Percentiles rank a stretch among this genome's conserved stretches.
These are phyloP conservation scores for Oenanthe melanoleuca DNA, from an alignment of 2,113 vertebrate species.

Conservation along the genomic window DNA sequence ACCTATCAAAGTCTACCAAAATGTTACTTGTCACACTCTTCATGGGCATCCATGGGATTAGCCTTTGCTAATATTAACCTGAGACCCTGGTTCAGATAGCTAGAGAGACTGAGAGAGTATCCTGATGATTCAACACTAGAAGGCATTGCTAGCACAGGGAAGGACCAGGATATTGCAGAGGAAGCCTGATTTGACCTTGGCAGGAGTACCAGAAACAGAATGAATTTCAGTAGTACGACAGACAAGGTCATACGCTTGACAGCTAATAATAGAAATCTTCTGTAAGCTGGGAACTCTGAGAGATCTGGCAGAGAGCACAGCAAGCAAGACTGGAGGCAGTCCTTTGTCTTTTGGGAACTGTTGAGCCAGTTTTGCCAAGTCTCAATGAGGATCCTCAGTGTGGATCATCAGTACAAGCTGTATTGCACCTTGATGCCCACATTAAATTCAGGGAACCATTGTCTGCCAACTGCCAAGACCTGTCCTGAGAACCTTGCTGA, in stretches of 20 bases:
- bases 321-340: background rate
- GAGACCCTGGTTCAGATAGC: background rate
- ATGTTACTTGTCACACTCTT: background rate
- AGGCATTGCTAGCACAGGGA: background rate
- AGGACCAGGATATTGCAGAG: background rate
- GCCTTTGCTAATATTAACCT: background rate
- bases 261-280: conserved; percentile 38
- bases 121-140: conserved; percentile 12
- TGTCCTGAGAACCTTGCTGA: background rate
- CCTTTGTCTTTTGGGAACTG: background rate
- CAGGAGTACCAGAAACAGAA: conserved; percentile 19
- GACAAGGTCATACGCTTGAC: conserved; percentile 38
- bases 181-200: conserved; percentile 46
- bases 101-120: background rate
- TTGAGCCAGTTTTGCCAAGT: background rate
- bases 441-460: background rate
- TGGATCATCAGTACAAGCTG: background rate
- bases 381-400: background rate
- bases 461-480: background rate
- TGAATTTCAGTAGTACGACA: conserved; percentile 20
- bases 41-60: background rate
- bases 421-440: background rate
- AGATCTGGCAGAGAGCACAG: background rate
- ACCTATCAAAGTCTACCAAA: background rate
- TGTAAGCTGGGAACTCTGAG: conserved; percentile 15